Evolutionary conservation across 1,140 invertebrate species (phyloP), one percentile per base, ranked within the genome.

Genomic region (Callitettix versicolor): DNA sequence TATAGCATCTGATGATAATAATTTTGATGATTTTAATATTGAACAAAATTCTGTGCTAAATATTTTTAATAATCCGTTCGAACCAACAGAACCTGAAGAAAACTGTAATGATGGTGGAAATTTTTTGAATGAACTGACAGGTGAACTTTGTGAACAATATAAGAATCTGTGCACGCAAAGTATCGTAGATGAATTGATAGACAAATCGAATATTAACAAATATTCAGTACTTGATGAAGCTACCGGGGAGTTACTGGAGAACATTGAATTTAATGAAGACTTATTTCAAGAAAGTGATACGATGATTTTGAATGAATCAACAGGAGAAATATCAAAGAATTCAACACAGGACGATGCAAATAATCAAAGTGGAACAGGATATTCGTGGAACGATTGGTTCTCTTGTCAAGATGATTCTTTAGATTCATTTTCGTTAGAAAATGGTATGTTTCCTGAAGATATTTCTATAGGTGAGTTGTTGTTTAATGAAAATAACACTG

Each of bases 91-190:
- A 30, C 9, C 26, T 30, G 26, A 30, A 30, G 26, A 30, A 9
- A 30, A 30, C 9, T 30, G 26, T 30, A 30, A 30, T 30, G 9
- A 30, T 30, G 36, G 36, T 26, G 33, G 36, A 36, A 51, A 4
- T 2, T 51, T 51, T 51, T 20, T 51, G 9, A 51, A 51, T 36
- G 48, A 51, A 21, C 33, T 51, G 15, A 51, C 48, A 17, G 48
- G 48, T 18, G 48, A 51, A 38, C 36, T 51, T 20, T 12, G 24
- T 18, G 30, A 7, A 17, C 5, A 14, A 6, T n/a, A 18, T 20
- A 20, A 26, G 36, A 7, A 51, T 7, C 21, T 48, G 17, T 38
- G 30, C 7, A 18, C 11, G 7, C 2, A 46, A 12, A 15, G 22
- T 21, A 15, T 4, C 4, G 3, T 4, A 46, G 20, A 46, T 6